Percentiles rank a stretch among this genome's conserved stretches.
Evolutionary conservation across 2,888 invertebrate species (phyloP).

Genomic region (Hylaea fasciaria): DNA sequence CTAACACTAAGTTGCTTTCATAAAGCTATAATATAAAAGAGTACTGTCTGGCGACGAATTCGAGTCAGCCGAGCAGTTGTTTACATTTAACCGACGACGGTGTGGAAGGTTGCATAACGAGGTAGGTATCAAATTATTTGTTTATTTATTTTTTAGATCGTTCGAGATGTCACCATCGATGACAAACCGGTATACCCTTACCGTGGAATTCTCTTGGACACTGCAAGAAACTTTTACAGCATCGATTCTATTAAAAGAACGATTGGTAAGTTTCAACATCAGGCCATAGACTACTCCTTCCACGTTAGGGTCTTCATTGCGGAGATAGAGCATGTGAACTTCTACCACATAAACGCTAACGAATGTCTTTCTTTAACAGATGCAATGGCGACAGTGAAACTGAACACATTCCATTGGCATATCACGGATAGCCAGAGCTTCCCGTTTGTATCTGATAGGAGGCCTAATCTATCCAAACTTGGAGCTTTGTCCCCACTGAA

Average conservation of each 20-base stretch:
- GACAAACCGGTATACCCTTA: constrained; percentile 95
- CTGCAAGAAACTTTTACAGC: constrained; percentile 93
- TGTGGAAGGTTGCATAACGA: too few relatives aligned
- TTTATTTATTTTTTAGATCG: constrained; percentile 74
- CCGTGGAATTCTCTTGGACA: constrained; percentile 95
- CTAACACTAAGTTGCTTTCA: too few relatives aligned
- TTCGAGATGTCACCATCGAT: constrained; percentile 85
- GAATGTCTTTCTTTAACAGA: constrained; percentile 73
- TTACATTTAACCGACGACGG: too few relatives aligned
- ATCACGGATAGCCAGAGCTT: constrained; percentile 97
- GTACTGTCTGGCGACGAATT: too few relatives aligned
- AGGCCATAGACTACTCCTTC: too few relatives aligned
- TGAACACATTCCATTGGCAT: constrained; percentile 98
- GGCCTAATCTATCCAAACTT: constrained; percentile 88
- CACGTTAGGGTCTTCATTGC: too few relatives aligned
- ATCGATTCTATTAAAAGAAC: constrained; percentile 89
- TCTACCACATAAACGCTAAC: too few relatives aligned
- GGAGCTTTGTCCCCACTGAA: constrained; percentile 92
- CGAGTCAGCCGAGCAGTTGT: too few relatives aligned
- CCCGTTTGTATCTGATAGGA: constrained; percentile 91
- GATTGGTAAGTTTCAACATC: constrained; percentile 82
- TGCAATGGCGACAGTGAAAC: constrained; percentile 94
- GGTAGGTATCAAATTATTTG: neutral
- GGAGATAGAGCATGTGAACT: too few relatives aligned
- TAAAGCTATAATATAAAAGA: too few relatives aligned